Base-by-base conservation (phyloP, 2,797 vertebrate genomes). In the Megaceryle alcyon region DNA sequence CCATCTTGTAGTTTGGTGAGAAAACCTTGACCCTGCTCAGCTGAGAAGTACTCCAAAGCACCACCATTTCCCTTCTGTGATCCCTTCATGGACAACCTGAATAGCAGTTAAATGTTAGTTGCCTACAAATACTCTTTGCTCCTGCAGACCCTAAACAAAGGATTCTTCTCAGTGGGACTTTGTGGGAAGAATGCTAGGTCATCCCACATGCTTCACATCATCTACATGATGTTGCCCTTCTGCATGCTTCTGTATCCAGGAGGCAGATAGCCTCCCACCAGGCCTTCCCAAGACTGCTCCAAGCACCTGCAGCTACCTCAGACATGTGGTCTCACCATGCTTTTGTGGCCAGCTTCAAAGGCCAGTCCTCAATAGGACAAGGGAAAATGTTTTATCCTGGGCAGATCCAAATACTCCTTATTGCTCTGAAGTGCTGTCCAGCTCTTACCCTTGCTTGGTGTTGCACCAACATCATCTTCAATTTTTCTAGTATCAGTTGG, bases 181-280 rank as follows among this genome's bases (percentile, higher is more conserved):
- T 60, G 28, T 48, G 26, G 11, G 63, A 87, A 69, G 57, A 73
- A 60, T 3, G 5, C 14, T 33, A 53, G 22, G n/a, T 26, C 25
- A 53, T 28, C 12, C 29, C 9, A 1, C 31, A 10, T 60, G 17
- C 39, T 60, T 43, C 35, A 59, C 39, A 75, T 9, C 29, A 43
- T 39, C 31, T 53, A 29, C 12, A 16, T 20, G 33, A 16, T 14
- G 4, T 18, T 54, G 26, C 4, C 18, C n/a, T 89, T 82, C 31
- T 31, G 6, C 54, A 46, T 0, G 0, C 18, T 86, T 29, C 43
- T 51, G 35, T 21, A 33, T 20, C 23, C 48, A 57, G 35, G 25
- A 77, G 28, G 10, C 10, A 56, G 20, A 37, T 15, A 44, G 48
- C 68, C 22, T 31, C 29, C 12, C 14, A 0, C 0, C 10, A 31